phyloP scores from a whole-genome alignment of 2,888 invertebrate genomes.

The Tyria jacobaeae region DNA sequence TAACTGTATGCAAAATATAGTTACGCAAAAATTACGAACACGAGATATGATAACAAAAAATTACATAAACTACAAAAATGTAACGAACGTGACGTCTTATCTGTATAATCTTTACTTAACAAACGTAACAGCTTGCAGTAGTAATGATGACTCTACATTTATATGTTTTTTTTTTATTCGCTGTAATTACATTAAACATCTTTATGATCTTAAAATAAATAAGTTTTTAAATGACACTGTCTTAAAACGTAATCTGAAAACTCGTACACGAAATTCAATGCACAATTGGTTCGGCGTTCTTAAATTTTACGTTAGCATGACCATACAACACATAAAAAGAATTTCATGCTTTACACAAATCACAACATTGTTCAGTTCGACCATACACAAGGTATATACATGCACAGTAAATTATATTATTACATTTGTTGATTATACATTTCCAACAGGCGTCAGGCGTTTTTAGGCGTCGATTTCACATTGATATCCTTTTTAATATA shows the following conservation, averaged over 20 bases:
- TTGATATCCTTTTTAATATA: no score
- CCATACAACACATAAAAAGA: not conserved
- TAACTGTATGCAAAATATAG: not conserved
- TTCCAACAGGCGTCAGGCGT: not conserved
- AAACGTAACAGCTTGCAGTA: not conserved
- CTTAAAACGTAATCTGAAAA: not conserved
- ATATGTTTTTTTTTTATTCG: not conserved
- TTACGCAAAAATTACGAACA: not conserved
- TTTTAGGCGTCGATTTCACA: no score
- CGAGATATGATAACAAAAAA: not conserved
- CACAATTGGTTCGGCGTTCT: not conserved
- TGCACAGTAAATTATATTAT: not conserved
- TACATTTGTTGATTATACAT: not conserved
- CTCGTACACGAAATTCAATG: not conserved
- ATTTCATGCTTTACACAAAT: not conserved
- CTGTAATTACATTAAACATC: not conserved
- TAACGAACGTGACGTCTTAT: not conserved
- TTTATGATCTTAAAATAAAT: not conserved
- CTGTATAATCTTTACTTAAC: not conserved
- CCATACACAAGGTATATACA: not conserved
- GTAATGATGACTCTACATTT: not conserved
- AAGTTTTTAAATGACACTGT: not conserved
- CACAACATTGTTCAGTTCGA: not conserved
- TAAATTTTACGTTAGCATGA: not conserved
- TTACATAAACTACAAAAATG: not conserved